phyloP scores from a whole-genome alignment of 2,797 vertebrate species.

The Gallinago solitaria region DNA sequence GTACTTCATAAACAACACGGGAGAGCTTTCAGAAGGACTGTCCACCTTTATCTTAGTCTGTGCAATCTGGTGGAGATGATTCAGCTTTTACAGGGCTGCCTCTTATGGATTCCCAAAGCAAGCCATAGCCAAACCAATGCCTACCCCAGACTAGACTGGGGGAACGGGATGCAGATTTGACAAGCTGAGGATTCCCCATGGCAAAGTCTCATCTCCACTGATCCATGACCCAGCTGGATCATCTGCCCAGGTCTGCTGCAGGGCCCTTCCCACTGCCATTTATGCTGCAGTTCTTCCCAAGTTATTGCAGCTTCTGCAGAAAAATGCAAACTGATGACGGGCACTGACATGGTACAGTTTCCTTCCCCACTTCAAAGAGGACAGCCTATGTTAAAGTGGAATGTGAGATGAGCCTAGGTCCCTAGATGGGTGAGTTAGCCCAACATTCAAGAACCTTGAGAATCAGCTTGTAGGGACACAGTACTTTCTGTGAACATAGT shows the following conservation, averaged over 20 bases:
- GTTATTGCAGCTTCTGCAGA: background rate
- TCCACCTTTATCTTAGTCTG: background rate
- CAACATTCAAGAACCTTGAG: background rate
- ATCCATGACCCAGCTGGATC: background rate
- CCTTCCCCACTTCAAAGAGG: background rate
- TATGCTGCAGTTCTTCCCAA: background rate
- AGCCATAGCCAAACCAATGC: background rate
- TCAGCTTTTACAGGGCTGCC: background rate
- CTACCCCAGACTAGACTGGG: fast-evolving
- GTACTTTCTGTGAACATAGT: background rate
- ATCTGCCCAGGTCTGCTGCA: background rate
- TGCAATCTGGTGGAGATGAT: background rate
- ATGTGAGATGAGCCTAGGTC: background rate
- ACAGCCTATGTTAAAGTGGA: background rate
- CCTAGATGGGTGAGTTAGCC: background rate
- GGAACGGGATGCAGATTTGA: background rate
- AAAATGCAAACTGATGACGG: background rate
- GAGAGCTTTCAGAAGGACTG: background rate
- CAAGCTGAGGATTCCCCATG: background rate
- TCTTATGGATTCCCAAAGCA: background rate
- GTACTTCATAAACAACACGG: background rate
- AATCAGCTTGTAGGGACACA: background rate
- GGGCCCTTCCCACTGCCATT: background rate
- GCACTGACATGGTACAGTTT: background rate
- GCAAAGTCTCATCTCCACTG: background rate